These are phyloP conservation scores for Vidua macroura DNA, from an alignment of 2,113 vertebrate genomes.

Conservation along the genomic window DNA sequence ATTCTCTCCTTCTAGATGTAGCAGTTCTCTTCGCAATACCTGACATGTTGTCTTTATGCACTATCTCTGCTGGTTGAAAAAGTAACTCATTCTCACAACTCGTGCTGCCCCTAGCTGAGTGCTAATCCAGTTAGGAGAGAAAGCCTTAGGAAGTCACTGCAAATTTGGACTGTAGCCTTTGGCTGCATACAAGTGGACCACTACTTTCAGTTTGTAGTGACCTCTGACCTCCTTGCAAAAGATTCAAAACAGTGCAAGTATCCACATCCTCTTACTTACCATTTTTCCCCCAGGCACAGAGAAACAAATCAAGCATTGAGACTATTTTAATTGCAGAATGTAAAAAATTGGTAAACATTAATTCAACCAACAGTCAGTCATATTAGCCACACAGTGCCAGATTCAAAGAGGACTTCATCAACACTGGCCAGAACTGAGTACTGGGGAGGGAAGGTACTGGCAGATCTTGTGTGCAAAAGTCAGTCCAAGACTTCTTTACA, in stretches of 20 bases:
- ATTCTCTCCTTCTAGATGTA: neutral
- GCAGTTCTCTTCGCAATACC: neutral
- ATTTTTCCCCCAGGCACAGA: rapidly evolving
- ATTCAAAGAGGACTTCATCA: neutral
- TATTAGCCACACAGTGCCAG: neutral
- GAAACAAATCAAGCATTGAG: neutral
- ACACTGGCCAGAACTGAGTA: neutral
- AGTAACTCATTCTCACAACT: neutral
- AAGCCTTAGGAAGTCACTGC: neutral
- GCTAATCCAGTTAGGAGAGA: neutral
- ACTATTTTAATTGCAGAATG: neutral
- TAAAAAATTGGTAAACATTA: neutral
- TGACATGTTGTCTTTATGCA: neutral
- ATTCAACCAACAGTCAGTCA: neutral
- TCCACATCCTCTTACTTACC: neutral
- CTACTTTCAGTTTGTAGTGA: neutral
- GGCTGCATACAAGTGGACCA: neutral
- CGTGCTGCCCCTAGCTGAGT: neutral
- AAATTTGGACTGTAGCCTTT: neutral
- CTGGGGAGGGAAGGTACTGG: neutral
- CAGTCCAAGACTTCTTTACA: neutral
- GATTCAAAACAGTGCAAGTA: neutral
- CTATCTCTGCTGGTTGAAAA: neutral
- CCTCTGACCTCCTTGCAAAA: neutral
- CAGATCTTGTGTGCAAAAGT: neutral